These are phyloP conservation scores for Aspidapion aeneum DNA, from an alignment of 2,888 invertebrate genomes.

Conservation along the genomic window DNA sequence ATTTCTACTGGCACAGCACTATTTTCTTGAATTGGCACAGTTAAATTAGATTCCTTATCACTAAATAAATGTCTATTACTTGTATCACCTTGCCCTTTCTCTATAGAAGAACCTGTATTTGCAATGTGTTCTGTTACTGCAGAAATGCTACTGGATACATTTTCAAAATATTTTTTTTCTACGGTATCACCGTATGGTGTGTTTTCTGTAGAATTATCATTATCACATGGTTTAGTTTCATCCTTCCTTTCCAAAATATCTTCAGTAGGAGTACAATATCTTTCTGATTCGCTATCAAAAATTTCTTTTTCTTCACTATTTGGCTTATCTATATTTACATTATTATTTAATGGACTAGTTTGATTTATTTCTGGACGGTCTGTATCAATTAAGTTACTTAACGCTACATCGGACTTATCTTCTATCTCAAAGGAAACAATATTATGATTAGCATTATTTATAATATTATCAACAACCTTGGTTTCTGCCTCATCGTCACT, in stretches of 20 bases:
- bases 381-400: neutral
- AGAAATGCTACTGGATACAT: too few species aligned
- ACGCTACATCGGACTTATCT: constrained; percentile 45
- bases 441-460: neutral
- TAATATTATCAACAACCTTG: constrained; percentile 9
- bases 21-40: constrained; percentile 46
- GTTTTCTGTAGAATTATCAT: neutral
- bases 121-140: neutral
- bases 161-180: neutral
- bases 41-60: constrained; percentile 35
- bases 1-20: constrained; percentile 51
- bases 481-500: constrained; percentile 9
- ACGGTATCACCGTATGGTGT: neutral
- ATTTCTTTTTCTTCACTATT: constrained; percentile 54
- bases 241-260: constrained; percentile 41
- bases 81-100: constrained; percentile 29
- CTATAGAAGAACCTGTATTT: neutral
- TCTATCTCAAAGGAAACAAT: neutral
- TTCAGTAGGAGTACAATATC: constrained; percentile 67
- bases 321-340: constrained; percentile 20
- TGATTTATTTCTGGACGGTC: neutral
- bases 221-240: neutral
- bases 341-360: neutral
- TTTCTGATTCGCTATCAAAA: constrained; percentile 65
- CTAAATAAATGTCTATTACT: constrained; percentile 30